Conservation (phyloP, 2,113 vertebrate species). For the Amblyornis subalaris region DNA sequence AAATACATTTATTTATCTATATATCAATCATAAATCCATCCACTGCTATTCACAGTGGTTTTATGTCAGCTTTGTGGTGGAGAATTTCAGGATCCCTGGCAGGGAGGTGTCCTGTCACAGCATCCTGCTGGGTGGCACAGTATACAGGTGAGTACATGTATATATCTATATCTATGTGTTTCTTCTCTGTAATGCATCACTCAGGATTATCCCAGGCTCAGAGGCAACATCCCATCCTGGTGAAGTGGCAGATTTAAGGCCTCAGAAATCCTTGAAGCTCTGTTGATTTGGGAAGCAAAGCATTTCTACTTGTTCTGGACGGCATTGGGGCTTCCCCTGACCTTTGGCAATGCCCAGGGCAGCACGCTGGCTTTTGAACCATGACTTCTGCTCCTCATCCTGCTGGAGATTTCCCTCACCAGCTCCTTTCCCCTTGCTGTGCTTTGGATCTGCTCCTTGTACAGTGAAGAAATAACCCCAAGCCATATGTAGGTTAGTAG, state of each 20-base stretch:
- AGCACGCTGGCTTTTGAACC: neutral
- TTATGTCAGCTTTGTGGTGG: neutral
- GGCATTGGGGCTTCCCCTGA: neutral
- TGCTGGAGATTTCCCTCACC: neutral
- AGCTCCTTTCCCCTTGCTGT: neutral
- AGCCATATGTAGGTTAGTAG: neutral
- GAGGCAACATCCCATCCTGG: neutral
- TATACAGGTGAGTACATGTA: fast-evolving
- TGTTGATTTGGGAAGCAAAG: neutral
- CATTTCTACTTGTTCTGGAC: neutral
- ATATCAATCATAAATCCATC: neutral
- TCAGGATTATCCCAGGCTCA: neutral
- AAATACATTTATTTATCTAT: neutral
- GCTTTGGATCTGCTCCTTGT: neutral
- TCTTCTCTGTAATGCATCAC: neutral
- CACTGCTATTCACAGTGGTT: neutral
- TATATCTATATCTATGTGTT: neutral
- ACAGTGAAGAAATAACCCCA: neutral
- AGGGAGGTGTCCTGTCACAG: neutral
- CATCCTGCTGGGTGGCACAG: neutral
- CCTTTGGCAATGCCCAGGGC: neutral
- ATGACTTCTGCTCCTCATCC: neutral
- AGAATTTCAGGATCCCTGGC: neutral
- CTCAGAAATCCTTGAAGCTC: neutral
- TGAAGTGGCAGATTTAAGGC: neutral